These are phyloP conservation scores for Apamea monoglypha DNA, from an alignment of 2,888 invertebrate genomes.

Conservation along the genomic window DNA sequence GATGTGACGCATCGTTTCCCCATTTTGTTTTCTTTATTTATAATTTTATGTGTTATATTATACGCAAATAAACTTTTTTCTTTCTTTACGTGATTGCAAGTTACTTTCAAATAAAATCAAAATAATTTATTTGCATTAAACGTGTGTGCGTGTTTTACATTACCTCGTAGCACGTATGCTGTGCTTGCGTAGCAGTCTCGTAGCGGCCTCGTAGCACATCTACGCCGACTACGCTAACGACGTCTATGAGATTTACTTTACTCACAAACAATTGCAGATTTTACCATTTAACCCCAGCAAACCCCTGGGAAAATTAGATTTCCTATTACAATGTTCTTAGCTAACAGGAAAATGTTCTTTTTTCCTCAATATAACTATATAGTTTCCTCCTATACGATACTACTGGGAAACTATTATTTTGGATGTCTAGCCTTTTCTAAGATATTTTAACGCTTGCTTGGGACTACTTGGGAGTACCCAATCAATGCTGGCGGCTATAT, in stretches of 20 bases:
- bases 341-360: slow-evolving; percentile 32
- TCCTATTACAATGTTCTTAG: slow-evolving; percentile 11
- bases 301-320: slow-evolving; percentile 6
- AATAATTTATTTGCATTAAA: background rate
- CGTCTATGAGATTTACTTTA: slow-evolving; percentile 9
- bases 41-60: background rate
- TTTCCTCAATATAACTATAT: slow-evolving; percentile 1
- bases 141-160: background rate
- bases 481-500: background rate
- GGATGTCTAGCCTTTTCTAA: slow-evolving; percentile 1
- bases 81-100: background rate
- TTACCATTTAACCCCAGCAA: background rate
- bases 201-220: slow-evolving; percentile 22
- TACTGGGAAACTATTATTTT: slow-evolving; percentile 20
- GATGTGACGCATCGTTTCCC: background rate
- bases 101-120: too few relatives aligned
- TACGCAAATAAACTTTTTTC: background rate
- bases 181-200: slow-evolving; percentile 12
- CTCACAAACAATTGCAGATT: background rate
- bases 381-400: slow-evolving; percentile 8
- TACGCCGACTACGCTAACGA: slow-evolving; percentile 4
- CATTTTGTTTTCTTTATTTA: background rate
- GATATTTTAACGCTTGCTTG: background rate
- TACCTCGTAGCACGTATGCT: background rate
- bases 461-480: background rate